These are phyloP conservation scores for Cheilosia scutellata DNA, from an alignment of 2,888 invertebrate genomes.

Conservation along the genomic window DNA sequence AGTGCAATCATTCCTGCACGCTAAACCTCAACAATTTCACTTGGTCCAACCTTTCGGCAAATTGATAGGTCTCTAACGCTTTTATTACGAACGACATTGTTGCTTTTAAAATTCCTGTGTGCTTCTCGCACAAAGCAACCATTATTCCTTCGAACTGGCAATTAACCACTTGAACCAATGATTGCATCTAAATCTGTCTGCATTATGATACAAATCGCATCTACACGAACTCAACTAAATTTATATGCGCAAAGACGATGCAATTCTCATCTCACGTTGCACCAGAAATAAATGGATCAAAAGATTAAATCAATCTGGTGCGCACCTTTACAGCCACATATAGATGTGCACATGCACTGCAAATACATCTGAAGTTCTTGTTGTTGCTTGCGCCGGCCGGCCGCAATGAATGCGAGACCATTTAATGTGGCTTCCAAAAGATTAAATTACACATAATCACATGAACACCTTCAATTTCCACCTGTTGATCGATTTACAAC, in stretches of 20 bases:
- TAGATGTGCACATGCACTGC: conserved; percentile 24
- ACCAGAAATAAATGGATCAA: conserved; percentile 58
- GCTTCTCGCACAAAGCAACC: conserved; percentile 13
- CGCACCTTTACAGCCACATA: conserved; percentile 1
- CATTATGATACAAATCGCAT: conserved; percentile 58
- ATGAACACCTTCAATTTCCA: conserved; percentile 66
- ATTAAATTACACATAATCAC: conserved; percentile 66
- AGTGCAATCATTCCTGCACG: background rate
- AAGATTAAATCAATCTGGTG: conserved; percentile 55
- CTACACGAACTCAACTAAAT: conserved; percentile 38
- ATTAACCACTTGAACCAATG: conserved; percentile 61
- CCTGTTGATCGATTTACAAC: conserved; percentile 53
- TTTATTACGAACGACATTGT: conserved; percentile 31
- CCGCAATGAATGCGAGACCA: conserved; percentile 27
- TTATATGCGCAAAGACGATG: conserved; percentile 23
- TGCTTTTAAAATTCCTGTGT: conserved; percentile 18
- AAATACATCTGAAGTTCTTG: background rate
- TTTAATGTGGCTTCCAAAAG: conserved; percentile 55
- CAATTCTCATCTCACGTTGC: conserved; percentile 50
- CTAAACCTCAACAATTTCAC: conserved; percentile 1
- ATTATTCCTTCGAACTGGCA: conserved; percentile 39
- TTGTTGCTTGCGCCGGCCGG: background rate
- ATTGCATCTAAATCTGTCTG: conserved; percentile 62
- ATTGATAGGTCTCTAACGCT: conserved; percentile 6
- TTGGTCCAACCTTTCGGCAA: conserved; percentile 5